Conservation (phyloP, 2,888 invertebrate species). For the Coelopa pilipes region DNA sequence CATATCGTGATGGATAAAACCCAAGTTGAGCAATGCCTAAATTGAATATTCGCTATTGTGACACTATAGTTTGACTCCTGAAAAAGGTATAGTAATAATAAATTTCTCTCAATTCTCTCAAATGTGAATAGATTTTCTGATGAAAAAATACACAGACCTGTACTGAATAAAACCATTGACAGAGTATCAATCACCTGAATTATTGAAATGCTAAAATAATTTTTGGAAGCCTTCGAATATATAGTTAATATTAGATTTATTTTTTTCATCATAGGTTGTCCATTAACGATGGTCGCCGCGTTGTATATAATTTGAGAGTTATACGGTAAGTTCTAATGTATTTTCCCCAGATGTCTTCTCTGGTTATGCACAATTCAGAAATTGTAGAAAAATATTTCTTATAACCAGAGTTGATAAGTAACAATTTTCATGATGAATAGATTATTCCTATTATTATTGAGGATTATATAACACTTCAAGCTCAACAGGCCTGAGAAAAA, state of each 20-base stretch:
- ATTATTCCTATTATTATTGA: slow-evolving; percentile 14
- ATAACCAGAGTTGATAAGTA: too few species aligned
- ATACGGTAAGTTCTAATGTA: neutral
- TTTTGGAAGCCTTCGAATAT: neutral
- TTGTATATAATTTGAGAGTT: neutral
- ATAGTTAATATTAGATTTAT: neutral
- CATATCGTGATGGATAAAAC: neutral
- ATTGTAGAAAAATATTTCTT: too few species aligned
- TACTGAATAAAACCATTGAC: slow-evolving; percentile 42
- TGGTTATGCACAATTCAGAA: neutral
- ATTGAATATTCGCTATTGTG: neutral
- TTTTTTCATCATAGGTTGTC: neutral
- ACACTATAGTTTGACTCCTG: neutral
- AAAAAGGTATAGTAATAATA: slow-evolving; percentile 1
- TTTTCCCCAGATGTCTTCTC: neutral
- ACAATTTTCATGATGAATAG: too few species aligned
- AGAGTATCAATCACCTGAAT: slow-evolving; percentile 36
- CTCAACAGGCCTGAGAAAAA: slow-evolving; percentile 38
- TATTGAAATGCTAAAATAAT: too few species aligned
- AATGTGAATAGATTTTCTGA: slow-evolving; percentile 27
- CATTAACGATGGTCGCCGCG: neutral
- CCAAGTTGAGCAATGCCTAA: neutral
- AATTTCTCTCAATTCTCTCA: neutral
- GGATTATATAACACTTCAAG: slow-evolving; percentile 34
- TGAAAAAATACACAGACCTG: slow-evolving; percentile 45